Percentiles rank a stretch among this genome's conserved stretches.
Conservation (phyloP, 1,140 invertebrate species). For the Radopholus similis region DNA sequence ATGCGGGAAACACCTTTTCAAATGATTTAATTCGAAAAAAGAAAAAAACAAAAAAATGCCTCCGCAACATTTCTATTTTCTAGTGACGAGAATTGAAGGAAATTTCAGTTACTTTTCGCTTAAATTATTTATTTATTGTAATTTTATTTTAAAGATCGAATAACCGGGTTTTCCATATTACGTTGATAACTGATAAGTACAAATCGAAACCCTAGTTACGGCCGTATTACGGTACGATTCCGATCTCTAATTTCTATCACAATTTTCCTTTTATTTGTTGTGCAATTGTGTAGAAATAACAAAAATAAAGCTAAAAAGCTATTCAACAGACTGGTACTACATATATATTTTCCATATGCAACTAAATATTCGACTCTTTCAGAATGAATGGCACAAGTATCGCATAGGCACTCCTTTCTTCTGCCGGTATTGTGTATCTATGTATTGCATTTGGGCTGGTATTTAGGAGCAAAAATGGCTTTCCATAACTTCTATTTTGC, state of each 20-base stretch:
- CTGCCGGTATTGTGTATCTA: slow-evolving; percentile 32
- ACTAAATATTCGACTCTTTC: slow-evolving; percentile 50
- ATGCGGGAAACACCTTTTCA: not conserved
- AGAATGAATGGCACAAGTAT: slow-evolving; percentile 45
- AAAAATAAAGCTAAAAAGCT: not conserved
- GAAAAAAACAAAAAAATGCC: not conserved
- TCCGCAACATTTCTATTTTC: not conserved
- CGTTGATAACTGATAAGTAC: not conserved
- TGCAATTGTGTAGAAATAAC: not conserved
- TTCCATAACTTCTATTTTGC: slow-evolving; percentile 50
- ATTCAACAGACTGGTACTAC: not conserved
- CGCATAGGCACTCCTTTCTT: slow-evolving; percentile 10
- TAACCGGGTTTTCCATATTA: not conserved
- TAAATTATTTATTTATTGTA: not conserved
- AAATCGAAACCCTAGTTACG: not conserved
- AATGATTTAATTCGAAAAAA: not conserved
- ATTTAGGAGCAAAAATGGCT: slow-evolving; percentile 37
- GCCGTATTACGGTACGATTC: not conserved
- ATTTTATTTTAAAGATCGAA: not conserved
- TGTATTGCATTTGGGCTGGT: slow-evolving; percentile 53
- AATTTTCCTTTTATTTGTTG: not conserved
- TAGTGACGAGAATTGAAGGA: not conserved
- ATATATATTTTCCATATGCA: slow-evolving; percentile 3
- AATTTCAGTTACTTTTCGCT: not conserved
- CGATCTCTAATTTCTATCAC: not conserved